Base-by-base conservation (phyloP, 2,113 vertebrate species). In the Tragelaphus strepsiceros region DNA sequence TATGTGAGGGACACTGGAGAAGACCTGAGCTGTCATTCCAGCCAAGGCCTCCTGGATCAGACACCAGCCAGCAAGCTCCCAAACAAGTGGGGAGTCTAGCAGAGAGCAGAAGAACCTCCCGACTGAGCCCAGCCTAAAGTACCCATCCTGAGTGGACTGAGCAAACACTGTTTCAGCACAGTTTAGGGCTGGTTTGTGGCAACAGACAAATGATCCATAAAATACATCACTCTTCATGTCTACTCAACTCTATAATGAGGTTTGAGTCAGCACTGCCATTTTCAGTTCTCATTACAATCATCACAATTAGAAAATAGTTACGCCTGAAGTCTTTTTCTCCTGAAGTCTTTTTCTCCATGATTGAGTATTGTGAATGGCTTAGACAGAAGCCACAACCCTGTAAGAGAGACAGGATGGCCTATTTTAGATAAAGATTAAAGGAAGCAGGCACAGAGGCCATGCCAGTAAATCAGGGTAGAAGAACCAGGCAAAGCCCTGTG, bases 251-350 rank as follows among this genome's bases (percentile, higher is more conserved):
- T 53, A 22, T 80, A 92, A 59, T 13, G 14, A 59, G n/a, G 26
- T 54, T 26, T 3, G 74, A 81, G 17, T 86, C 90, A 2, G 2
- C 1, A 0, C 3, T 15, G 85, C 0, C 8, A 0, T 0, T 49
- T n/a, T 53, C 62, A 54, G 14, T 64, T 67, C 92, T 86, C 39
- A 5, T 1, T 7, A 53, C 4, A 32, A 35, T 28, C 46, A 61
- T 11, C 16, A n/a, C 7, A 5, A 43, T 0, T 0, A 91, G 58
- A 28, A 39, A 46, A 26, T 1, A 4, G 7, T 35, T 39, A 32
- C 2, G 3, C 21, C 46, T 11, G 22, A 97, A 78, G 43, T 0
- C 2, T 4, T 91, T 94, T 92, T 96, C 86, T 61, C 43, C 85
- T 11, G 22, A 97, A 78, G 43, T 0, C 2, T 4, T 91, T 94